A percentile compares a stretch with the other conserved stretches of the same genome.
phyloP scores from a whole-genome alignment of 2,888 invertebrate genomes.

The Tholera decimalis region DNA sequence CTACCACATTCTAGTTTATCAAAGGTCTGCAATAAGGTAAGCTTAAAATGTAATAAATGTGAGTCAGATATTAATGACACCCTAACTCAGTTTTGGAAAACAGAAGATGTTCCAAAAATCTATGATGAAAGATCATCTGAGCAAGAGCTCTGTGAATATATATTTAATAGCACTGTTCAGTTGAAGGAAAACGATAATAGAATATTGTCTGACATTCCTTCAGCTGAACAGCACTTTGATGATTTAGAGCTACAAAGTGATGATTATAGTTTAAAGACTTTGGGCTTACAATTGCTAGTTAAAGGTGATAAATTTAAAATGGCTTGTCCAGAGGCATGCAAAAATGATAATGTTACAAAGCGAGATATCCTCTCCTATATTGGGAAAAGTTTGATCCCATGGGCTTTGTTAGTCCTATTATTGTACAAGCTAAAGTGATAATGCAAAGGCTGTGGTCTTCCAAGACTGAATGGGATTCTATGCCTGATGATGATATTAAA shows the following conservation, averaged over 20 bases:
- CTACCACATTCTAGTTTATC: too few species aligned
- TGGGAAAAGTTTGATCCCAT: slow-evolving; percentile 4
- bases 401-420: slow-evolving; percentile 4
- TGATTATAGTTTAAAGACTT: neutral
- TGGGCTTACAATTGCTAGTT: neutral
- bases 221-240: slow-evolving; percentile 2
- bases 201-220: neutral
- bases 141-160: too few species aligned
- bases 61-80: too few species aligned
- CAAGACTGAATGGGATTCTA: too few species aligned
- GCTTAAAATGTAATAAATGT: too few species aligned
- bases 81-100: too few species aligned
- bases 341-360: slow-evolving; percentile 2
- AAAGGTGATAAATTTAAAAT: slow-evolving; percentile 6
- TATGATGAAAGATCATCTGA: too few species aligned
- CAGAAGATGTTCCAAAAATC: too few species aligned
- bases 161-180: too few species aligned
- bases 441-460: slow-evolving; percentile 8
- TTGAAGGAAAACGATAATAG: too few species aligned
- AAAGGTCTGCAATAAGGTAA: too few species aligned
- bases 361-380: slow-evolving; percentile 6
- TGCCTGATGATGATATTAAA: too few species aligned
- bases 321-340: neutral
- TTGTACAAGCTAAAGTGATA: neutral
- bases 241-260: slow-evolving; percentile 5